Base-by-base conservation (phyloP, 1,140 invertebrate genomes). In the Drosophila chauvacae region DNA sequence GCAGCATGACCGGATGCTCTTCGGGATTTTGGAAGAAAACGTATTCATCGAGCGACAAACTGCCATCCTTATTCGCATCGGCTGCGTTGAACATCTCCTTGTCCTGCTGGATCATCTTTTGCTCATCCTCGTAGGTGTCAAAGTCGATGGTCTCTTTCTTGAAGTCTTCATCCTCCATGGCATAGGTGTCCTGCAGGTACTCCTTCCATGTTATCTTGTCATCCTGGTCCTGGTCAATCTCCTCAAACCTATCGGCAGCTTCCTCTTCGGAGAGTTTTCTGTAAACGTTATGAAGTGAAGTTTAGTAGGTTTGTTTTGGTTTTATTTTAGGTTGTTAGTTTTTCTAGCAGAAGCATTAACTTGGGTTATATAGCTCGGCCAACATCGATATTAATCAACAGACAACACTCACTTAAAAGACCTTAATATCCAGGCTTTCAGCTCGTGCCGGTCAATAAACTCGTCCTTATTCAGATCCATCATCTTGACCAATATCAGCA, bases 1-100 rank as follows among this genome's bases (percentile, higher is more conserved):
- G 94, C 80, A 97, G 94, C 98, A 99, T 99, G 82, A 95, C 94
- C 42, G 96, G 95, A 93, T 97, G 96, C 92, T 99, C 98, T 93
- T 99, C 98, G 0, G 98, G 98, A 93, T 98, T 98, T 42, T 96
- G 96, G 91, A 99, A 99, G 10, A 96, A 95, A 80, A 96, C 93
- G 93, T 97, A 99, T 93, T 99, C 98, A 23, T 95, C 93, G 28
- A 94, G 83, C 81, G 96, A 94, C 33, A 99, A 94, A 50, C 93
- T 92, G 4, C 96, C 96, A 93, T 99, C 97, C 47, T 95, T 94
- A 92, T 99, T 95, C 23, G 93, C 81, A 94, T 99, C 98, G 5
- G 98, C 98, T 9, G 95, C 95, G 58, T 95, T 92, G 93, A 98
- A 99, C 92, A 98, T 96, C 51, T 95, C 94, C 90, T 96, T 96